Base-by-base conservation (phyloP, 2,888 invertebrate genomes). In the Epinotia bilunana region DNA sequence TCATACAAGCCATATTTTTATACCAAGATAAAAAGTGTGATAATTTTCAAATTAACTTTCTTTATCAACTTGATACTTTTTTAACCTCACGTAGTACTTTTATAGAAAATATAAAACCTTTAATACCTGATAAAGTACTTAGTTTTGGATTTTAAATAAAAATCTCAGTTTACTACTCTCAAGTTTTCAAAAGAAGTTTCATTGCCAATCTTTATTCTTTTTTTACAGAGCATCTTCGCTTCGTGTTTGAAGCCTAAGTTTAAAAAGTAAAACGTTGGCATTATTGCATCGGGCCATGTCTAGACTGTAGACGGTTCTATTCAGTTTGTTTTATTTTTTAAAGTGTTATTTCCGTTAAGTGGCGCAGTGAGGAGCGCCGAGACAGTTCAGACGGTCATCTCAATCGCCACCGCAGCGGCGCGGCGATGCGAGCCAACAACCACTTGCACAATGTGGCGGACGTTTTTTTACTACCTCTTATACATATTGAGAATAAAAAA, bases 281-380 rank as follows among this genome's bases (percentile, higher is more conserved):
- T 49, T 12, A 49, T 49, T 58, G 33, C 18, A 55, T 33, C 9
- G 18, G 18, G 33, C 16, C 2, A 11, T 39, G 55, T 39, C 28
- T 58, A 70, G 73, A 64, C 72, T 63, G 57, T 13, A 16, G 72
- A 73, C 67, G 60, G 33, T 53, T 7, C 18, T 39, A 67, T 73
- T 73, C 13, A 55, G 53, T 60, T 58, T 67, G 55, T 73, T 23
- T 43, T 53, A 39, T 55, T 39, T 65, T 73, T 73, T 63, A 57
- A 43, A n/a, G 57, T 12, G 12, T 64, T 62, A 62, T 68, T 68
- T 73, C 68, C 73, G 20, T 23, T 33, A 0, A 53, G 49, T 49
- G 64, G 3, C 23, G 63, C 46, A 53, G 33, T 18, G 61, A 16
- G 33, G 18, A 72, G 58, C 18, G 49, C 18, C 53, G 53, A 73